phyloP scores from a whole-genome alignment of 2,113 vertebrate genomes.

The Sander lucioperca region DNA sequence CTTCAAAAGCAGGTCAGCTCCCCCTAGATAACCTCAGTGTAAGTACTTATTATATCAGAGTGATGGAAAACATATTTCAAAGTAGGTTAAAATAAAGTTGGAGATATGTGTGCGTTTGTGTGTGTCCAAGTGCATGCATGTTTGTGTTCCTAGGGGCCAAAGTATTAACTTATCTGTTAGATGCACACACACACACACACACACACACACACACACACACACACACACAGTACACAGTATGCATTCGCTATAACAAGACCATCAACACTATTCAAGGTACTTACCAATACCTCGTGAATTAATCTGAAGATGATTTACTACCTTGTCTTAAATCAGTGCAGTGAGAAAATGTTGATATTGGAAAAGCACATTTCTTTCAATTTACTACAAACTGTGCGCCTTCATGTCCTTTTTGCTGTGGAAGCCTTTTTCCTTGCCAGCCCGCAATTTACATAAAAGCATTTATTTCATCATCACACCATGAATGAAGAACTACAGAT shows the following conservation, averaged over 20 bases:
- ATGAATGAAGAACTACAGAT: constrained; percentile 67
- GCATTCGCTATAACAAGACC: constrained; percentile 7
- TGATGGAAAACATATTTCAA: constrained; percentile 38
- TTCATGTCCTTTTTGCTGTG: constrained; percentile 54
- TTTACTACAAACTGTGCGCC: constrained; percentile 52
- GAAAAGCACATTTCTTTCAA: constrained; percentile 66
- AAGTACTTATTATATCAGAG: constrained; percentile 68
- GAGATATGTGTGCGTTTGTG: constrained; percentile 11
- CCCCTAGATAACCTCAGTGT: constrained; percentile 62
- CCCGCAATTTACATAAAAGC: constrained; percentile 64
- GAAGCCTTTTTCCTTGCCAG: constrained; percentile 56
- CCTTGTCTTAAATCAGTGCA: constrained; percentile 47
- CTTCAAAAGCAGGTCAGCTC: constrained; percentile 71
- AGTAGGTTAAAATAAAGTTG: constrained; percentile 60
- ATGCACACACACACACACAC: neutral
- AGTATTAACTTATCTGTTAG: constrained; percentile 10
- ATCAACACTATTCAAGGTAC: constrained; percentile 13
- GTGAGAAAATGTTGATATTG: constrained; percentile 58
- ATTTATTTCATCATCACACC: constrained; percentile 66
- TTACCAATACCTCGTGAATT: constrained; percentile 23
- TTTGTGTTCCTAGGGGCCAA: constrained; percentile 1
- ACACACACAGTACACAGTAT: neutral
- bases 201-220: neutral
- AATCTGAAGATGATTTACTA: constrained; percentile 56
- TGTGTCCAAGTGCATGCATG: neutral